Conservation (phyloP, 2,113 vertebrate genomes). For the Scolopax mira region DNA sequence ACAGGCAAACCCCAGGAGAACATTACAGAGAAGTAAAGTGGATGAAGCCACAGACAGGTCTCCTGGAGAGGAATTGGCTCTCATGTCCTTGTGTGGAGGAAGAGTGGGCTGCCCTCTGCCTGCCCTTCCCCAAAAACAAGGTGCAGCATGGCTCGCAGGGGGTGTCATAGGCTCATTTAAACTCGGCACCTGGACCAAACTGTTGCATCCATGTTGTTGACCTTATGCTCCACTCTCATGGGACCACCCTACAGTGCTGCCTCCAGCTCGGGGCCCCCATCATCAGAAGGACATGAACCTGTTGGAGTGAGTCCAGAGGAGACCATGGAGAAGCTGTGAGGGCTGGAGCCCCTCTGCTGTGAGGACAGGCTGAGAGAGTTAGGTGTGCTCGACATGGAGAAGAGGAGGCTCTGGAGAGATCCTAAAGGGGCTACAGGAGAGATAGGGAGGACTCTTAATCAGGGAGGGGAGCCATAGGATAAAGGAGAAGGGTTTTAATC, state of each 20-base stretch:
- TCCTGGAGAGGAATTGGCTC: not conserved
- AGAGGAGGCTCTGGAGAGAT: not conserved
- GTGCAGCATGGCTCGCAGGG: fast-evolving
- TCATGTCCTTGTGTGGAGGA: fast-evolving
- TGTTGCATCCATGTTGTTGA: not conserved
- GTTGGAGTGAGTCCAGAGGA: not conserved
- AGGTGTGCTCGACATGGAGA: not conserved
- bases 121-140: not conserved
- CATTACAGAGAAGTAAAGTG: not conserved
- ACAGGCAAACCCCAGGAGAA: not conserved
- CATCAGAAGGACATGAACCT: not conserved
- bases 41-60: not conserved
- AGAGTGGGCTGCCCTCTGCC: not conserved
- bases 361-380: not conserved
- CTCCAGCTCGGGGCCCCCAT: not conserved
- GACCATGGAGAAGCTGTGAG: not conserved
- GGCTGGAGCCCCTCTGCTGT: not conserved
- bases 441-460: not conserved
- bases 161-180: not conserved
- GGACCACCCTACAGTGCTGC: not conserved
- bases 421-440: not conserved
- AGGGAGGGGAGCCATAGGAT: fast-evolving
- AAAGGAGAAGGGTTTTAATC: not conserved
- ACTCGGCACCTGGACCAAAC: not conserved
- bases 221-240: not conserved